phyloP scores from a whole-genome alignment of 2,888 invertebrate genomes.

The Ecliptopera silaceata region DNA sequence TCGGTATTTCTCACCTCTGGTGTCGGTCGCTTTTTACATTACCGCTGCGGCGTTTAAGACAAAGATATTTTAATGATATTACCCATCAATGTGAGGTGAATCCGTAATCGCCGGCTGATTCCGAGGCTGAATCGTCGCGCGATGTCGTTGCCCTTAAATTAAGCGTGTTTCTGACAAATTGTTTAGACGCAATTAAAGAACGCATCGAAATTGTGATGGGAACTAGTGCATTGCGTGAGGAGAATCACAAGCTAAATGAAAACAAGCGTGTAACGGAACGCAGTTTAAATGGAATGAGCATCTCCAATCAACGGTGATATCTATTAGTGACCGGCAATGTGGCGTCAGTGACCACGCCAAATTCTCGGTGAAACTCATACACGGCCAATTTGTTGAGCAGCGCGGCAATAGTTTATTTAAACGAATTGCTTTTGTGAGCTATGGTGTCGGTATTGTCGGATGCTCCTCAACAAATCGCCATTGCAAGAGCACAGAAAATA shows the following conservation, averaged over 20 bases:
- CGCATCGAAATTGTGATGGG: constrained; percentile 68
- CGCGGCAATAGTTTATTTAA: neutral
- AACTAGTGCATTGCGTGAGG: constrained; percentile 77
- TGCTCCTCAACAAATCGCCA: constrained; percentile 16
- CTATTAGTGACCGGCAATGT: constrained; percentile 44
- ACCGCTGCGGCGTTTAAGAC: constrained; percentile 74
- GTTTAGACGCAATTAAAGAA: constrained; percentile 74
- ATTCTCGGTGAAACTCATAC: constrained; percentile 17
- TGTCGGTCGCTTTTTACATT: constrained; percentile 72
- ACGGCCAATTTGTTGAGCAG: constrained; percentile 6
- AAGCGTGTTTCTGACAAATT: constrained; percentile 76
- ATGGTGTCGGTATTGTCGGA: too few species aligned
- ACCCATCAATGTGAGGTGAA: constrained; percentile 78
- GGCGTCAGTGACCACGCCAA: constrained; percentile 30
- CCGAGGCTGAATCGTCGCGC: constrained; percentile 60
- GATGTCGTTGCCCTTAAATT: constrained; percentile 80
- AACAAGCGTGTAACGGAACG: constrained; percentile 69
- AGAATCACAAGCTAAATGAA: constrained; percentile 79
- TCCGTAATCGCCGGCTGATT: constrained; percentile 73
- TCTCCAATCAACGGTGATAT: constrained; percentile 73
- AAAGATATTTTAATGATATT: constrained; percentile 83
- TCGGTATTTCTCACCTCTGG: constrained; percentile 77
- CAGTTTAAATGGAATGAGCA: constrained; percentile 56
- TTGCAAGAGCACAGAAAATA: constrained; percentile 11
- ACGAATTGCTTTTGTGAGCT: too few species aligned